Base-by-base conservation (phyloP, 2,888 invertebrate species). In the Physocephala rufipes region DNA sequence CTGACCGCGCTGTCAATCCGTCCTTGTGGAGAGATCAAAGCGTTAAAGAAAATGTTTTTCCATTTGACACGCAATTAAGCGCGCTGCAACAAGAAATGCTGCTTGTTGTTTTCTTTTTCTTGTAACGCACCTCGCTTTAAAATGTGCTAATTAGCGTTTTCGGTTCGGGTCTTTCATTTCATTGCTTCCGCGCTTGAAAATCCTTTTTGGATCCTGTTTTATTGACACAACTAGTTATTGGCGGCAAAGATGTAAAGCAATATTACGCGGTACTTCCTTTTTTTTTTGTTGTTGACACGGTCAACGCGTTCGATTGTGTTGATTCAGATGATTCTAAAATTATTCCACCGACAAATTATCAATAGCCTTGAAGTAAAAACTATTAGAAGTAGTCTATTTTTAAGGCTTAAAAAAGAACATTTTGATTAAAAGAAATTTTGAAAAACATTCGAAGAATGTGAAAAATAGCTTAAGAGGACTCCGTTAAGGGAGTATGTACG, bases 41-140 rank as follows among this genome's bases (percentile, higher is more conserved):
- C 75, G 76, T 74, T 67, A 74, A 77, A 75, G 75, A 75, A 77
- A 77, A 76, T 75, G 74, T 75, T 73, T 71, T 74, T 59, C 58
- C 72, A 55, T 43, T 16, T 45, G 63, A 13, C 59, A 55, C 21
- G 47, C 19, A 30, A 64, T 45, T 55, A 36, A 53, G 53, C 24
- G 49, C 49, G 63, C 63, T 30, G 13, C 64, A 24, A 28, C 28
- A 26, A 49, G 43, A 45, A 63, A 51, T 63, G 64, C 59, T 19
- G 36, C 5, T 62, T 30, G 51, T 19, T 55, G 53, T 2, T 9
- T n/a, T 36, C 5, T 4, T 36, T 36, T 19, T 21, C 28, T 30
- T 24, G 67, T 26, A 66, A 9, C 3, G 45, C 58, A 67, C 58
- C 24, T 61, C 12, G n/a, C 28, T 36, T 61, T 51, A 26, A 63